Base-by-base conservation (phyloP, 64 coral and sea anemone species). In the Montipora sp. region DNA sequence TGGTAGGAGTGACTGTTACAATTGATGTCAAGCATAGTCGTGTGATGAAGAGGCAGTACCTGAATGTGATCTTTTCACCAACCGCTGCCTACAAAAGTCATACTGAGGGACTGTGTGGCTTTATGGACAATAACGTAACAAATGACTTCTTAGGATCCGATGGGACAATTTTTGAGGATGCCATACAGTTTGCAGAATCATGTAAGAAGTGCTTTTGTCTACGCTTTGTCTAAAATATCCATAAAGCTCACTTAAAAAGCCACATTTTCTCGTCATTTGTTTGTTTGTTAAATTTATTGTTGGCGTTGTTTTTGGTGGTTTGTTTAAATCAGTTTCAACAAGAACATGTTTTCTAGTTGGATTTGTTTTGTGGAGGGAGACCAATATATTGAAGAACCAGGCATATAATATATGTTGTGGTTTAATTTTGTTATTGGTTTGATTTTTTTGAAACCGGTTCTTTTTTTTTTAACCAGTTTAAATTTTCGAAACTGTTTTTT, bases 101-200 rank as follows among this genome's bases (percentile, higher is more conserved):
- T 49, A 95, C 94, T 22, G 74, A 92, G 70, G 94, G 94, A 47
- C 83, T 95, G 7, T 95, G 94, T 76, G 94, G 94, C 59, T 80
- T 88, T 11, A 95, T 95, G 94, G 94, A 95, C 72, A 88, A 95
- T 47, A 82, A 95, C 47, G 58, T 15, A 8, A 78, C 83, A 57
- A 95, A 95, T 69, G 94, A 95, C 68, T 81, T 95, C 8, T 73
- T 63, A 48, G 94, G 94, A 92, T 77, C 94, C 15, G 44, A 72
- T 81, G 94, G 89, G 24, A 58, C 36, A 59, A 21, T 49, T 43
- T 95, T 80, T 51, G 27, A 83, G 3, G 75, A 88, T 50, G 60
- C 94, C 0, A 19, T 92, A 9, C 47, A 58, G 66, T 95, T 95
- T 87, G 94, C 89, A 47, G 89, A 95, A 22, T 95, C 93, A 72